Evolutionary conservation across 23 tunicate species (phyloP).

Genomic region (Phallusia fumigata): DNA sequence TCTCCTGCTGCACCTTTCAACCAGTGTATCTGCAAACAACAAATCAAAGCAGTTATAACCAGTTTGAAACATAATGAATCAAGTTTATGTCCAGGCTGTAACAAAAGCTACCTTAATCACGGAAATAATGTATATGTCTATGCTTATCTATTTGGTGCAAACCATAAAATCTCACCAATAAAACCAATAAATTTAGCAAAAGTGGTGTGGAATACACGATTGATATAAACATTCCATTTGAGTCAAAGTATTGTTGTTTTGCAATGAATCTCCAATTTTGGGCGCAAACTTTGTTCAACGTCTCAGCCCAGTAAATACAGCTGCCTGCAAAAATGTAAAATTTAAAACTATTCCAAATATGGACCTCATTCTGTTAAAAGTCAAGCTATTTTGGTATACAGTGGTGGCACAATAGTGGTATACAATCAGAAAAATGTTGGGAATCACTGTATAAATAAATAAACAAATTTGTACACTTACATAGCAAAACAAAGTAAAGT

Average conservation of each 20-base stretch:
- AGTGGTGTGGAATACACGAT: slow-evolving; percentile 73
- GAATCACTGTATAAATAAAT: background rate
- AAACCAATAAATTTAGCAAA: slow-evolving; percentile 48
- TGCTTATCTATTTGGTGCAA: no score
- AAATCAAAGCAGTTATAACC: slow-evolving; percentile 14
- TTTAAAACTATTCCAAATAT: no score
- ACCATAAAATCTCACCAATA: slow-evolving; percentile 38
- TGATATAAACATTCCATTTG: slow-evolving; percentile 73
- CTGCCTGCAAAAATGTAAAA: slow-evolving; percentile 15
- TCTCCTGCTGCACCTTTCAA: background rate
- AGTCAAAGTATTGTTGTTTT: slow-evolving; percentile 80
- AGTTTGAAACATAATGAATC: no score
- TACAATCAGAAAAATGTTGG: background rate
- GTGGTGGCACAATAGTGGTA: no score
- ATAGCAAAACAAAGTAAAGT: slow-evolving; percentile 41
- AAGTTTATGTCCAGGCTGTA: no score
- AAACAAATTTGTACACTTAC: background rate
- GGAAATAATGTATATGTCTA: no score
- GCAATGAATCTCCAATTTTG: slow-evolving; percentile 48
- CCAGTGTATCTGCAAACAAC: background rate
- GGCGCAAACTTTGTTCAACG: slow-evolving; percentile 49
- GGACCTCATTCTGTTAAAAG: no score
- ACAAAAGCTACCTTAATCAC: no score
- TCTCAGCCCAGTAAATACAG: slow-evolving; percentile 65
- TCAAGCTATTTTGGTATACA: no score